Evolutionary conservation across 2,797 vertebrate species (phyloP).

Genomic region (Acanthiza pusilla): DNA sequence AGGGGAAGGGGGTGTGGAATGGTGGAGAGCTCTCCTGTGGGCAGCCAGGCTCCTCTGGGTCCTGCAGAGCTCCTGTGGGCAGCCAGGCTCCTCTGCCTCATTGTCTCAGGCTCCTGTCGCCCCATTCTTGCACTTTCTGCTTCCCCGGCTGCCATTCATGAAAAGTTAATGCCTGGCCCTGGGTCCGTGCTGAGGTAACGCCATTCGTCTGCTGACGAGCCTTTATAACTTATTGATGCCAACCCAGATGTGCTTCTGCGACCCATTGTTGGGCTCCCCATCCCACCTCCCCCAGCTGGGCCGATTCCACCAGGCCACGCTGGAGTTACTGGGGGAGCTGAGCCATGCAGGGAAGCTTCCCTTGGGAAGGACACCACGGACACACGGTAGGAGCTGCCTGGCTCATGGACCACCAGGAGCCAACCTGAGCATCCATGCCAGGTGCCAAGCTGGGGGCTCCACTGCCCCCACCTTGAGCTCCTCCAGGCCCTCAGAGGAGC

Average conservation of each 20-base stretch:
- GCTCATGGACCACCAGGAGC: fast-evolving
- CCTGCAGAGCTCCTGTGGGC: background rate
- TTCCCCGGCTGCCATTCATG: background rate
- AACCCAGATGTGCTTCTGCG: background rate
- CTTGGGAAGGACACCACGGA: background rate
- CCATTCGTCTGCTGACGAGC: background rate
- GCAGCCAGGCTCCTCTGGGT: background rate
- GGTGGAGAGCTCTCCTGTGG: background rate
- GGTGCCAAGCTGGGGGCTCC: background rate
- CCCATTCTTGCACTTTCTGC: background rate
- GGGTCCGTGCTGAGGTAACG: background rate
- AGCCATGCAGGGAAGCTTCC: fast-evolving
- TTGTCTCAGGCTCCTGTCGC: background rate
- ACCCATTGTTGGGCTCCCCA: background rate
- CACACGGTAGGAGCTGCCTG: fast-evolving
- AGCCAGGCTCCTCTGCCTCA: background rate
- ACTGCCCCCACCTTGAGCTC: fast-evolving
- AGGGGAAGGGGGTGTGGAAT: background rate
- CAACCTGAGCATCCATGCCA: fast-evolving
- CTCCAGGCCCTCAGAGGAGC: background rate
- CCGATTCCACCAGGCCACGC: background rate
- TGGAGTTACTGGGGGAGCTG: background rate
- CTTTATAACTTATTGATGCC: slow-evolving; percentile 18
- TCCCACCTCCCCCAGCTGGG: background rate
- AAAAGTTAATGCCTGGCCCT: slow-evolving; percentile 40